A percentile compares a stretch with the other conserved stretches of the same genome.
Evolutionary conservation across 2,797 vertebrate species (phyloP).

Genomic region (Falco peregrinus): DNA sequence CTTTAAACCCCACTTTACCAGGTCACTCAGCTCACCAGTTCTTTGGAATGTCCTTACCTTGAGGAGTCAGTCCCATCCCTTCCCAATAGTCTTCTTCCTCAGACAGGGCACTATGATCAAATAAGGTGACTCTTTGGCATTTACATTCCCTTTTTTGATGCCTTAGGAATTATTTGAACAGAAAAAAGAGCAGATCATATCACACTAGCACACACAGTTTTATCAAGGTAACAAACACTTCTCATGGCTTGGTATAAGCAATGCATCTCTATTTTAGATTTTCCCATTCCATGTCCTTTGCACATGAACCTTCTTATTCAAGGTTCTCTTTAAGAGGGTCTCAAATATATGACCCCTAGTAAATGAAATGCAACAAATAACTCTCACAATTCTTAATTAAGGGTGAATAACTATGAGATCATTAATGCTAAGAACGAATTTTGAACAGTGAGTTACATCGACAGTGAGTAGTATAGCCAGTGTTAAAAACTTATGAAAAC

Average conservation of each 20-base stretch:
- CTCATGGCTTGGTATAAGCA: neutral
- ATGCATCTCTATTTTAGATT: neutral
- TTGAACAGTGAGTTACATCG: neutral
- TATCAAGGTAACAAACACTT: accelerated
- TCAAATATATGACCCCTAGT: neutral
- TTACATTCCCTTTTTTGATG: neutral
- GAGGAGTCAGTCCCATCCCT: neutral
- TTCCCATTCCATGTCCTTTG: neutral
- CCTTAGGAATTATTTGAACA: neutral
- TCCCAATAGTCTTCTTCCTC: neutral
- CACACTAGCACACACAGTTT: neutral
- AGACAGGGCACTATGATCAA: neutral
- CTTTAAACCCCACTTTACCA: neutral
- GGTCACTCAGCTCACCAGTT: neutral
- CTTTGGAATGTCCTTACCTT: neutral
- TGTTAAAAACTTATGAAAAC: neutral
- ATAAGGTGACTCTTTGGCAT: neutral
- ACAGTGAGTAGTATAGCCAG: neutral
- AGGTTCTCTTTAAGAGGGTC: neutral
- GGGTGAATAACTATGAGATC: neutral
- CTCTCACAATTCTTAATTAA: neutral
- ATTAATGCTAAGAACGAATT: neutral
- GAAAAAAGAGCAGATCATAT: neutral
- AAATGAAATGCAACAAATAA: neutral
- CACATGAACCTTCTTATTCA: neutral